Base-by-base conservation (phyloP, 2,888 invertebrate species). In the Agrypnus murinus region DNA sequence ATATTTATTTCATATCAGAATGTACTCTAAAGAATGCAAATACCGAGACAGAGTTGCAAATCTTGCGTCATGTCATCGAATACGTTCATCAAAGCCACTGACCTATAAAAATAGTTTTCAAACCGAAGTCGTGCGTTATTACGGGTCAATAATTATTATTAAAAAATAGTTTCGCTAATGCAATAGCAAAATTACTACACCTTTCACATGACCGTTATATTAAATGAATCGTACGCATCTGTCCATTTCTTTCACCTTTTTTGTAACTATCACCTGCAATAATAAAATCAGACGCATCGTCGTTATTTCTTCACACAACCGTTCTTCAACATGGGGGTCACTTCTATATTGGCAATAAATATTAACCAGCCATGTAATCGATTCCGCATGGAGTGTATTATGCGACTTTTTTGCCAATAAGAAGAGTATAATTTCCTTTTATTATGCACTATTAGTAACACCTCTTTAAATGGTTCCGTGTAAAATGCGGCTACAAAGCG, bases 301-400 rank as follows among this genome's bases (percentile, higher is more conserved):
- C 59, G 31, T 40, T 25, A 38, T 58, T 58, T 59, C 25, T 25
- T 25, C 59, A 43, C 59, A 59, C 31, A 45, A 15, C 43, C 36
- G 55, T 15, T 25, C 17, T 55, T 17, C 36, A 55, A 31, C 12
- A 34, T 59, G 38, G 19, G 25, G 59, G 59, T 43, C 59, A 59
- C 12, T 59, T 59, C 17, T 43, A 59, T 43, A 34, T 46, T 62
- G 19, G 46, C 62, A 46, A 40, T 62, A 62, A 62, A 62, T 62
- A 62, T 62, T 62, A 62, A 62, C 46, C 46, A 62, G 62, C 34
- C 48, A 48, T 62, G 62, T 62, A 62, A 62, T 62, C 62, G 62
- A 62, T 62, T 62, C 46, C 46, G 32, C 62, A 15, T 48, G 45
- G 45, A 62, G 62, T 17, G 25, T 36, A 62, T 62, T 62, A 46